Evolutionary conservation across 2,797 vertebrate genomes (phyloP).

Genomic region (Tachyglossus aculeatus): DNA sequence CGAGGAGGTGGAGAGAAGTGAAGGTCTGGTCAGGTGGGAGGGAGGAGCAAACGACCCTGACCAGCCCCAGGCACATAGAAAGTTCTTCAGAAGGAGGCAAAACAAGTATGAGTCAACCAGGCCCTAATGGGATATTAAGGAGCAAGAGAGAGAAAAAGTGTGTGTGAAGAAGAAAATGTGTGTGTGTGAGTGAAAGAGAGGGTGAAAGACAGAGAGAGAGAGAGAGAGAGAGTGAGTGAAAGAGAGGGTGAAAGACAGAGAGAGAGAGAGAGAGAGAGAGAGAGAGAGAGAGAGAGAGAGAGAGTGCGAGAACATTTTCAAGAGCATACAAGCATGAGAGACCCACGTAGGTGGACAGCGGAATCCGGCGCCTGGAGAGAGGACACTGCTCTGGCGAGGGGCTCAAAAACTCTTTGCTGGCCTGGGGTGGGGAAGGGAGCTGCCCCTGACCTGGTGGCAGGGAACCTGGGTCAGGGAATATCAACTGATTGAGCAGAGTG

Average conservation of each 20-base stretch:
- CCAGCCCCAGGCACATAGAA: conserved; percentile 44
- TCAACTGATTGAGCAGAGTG: conserved; percentile 47
- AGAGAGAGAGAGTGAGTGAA: too few relatives aligned
- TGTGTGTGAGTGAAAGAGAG: too few relatives aligned
- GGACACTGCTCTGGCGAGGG: conserved; percentile 31
- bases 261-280: too few relatives aligned
- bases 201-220: too few relatives aligned
- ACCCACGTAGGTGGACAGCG: too few relatives aligned
- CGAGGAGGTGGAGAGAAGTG: neutral
- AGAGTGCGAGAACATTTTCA: too few relatives aligned
- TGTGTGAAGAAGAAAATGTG: too few relatives aligned
- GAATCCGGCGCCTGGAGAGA: conserved; percentile 42
- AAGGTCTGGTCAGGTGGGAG: too few relatives aligned
- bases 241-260: too few relatives aligned
- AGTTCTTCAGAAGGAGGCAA: conserved; percentile 70
- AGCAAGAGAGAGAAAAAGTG: conserved; percentile 6
- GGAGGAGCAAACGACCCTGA: conserved; percentile 1
- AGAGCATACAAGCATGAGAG: too few relatives aligned
- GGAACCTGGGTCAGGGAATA: conserved; percentile 43
- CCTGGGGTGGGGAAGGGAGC: conserved; percentile 1
- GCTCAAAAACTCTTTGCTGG: conserved; percentile 5
- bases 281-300: too few relatives aligned
- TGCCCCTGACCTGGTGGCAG: conserved; percentile 15
- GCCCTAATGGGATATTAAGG: conserved; percentile 32
- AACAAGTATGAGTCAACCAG: conserved; percentile 41